Base-by-base conservation (phyloP, 2,113 vertebrate species). In the Macquaria ambigua region DNA sequence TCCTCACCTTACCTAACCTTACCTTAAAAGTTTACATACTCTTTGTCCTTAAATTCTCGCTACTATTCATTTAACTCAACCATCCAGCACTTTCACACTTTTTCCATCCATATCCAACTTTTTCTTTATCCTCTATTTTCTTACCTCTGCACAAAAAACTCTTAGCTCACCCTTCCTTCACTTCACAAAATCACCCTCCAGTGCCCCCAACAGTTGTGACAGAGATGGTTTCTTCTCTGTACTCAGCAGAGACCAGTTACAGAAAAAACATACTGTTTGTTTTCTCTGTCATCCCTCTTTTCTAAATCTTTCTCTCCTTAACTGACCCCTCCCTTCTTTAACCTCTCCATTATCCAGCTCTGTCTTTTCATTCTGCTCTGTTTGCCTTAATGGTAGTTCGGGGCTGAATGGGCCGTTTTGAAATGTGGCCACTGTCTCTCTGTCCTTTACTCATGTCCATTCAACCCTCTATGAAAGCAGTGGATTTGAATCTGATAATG, bases 341-440 rank as follows among this genome's bases (percentile, higher is more conserved):
- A 79, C 59, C 23, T 76, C 68, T 64, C 55, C 61, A 72, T 81
- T 81, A 77, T 81, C 61, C 1, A 39, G n/a, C 64, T 77, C 34
- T 61, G 6, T 46, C 73, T 78, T 74, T 77, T 85, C 70, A 79
- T 81, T 77, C 84, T 77, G 72, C 67, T 88, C 53, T 79, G 52
- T 83, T 81, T 89, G 28, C 59, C 31, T 84, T 59, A 77, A 63
- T 64, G 86, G 71, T 53, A 82, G 82, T 55, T 76, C 66, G 48
- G 84, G 82, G 50, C 78, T 52, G 67, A 82, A 82, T 73, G 74
- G 81, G 23, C 39, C 72, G 28, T 79, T 79, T 76, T 67, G 18
- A 71, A 77, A 77, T 67, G 43, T 73, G 71, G 46, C 43, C 31
- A 53, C 55, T 59, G 4, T 76, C 43, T 69, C 31, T 61, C 55